Conservation (phyloP, 53 echinoderm and acorn worm genomes). For the Arbacia lixula region DNA sequence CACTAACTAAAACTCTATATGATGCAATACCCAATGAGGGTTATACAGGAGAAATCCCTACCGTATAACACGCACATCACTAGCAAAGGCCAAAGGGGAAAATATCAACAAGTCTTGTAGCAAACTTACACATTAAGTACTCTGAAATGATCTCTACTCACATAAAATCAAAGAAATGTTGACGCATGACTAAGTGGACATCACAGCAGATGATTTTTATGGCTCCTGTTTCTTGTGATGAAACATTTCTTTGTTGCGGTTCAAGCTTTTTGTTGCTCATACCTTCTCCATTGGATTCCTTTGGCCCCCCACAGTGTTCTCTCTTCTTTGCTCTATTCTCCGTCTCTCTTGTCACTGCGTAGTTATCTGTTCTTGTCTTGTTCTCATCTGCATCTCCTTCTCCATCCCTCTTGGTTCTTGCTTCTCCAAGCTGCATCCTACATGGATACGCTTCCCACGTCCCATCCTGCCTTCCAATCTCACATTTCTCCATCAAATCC, state of each 20-base stretch:
- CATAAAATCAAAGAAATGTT: constrained; percentile 71
- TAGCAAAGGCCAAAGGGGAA: too few relatives aligned
- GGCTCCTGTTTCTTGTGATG: not conserved
- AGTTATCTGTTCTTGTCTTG: not conserved
- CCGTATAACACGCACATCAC: too few relatives aligned
- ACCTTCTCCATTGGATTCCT: not conserved
- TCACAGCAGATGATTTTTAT: constrained; percentile 42
- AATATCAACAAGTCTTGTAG: not conserved
- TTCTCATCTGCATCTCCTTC: not conserved
- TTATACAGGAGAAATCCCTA: too few relatives aligned
- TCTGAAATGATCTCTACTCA: too few relatives aligned
- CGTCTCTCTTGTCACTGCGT: not conserved
- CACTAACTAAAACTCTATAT: too few relatives aligned
- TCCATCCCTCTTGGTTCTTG: not conserved
- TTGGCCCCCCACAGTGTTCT: not conserved
- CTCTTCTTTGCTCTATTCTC: too few relatives aligned
- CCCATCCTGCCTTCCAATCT: not conserved
- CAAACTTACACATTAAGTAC: not conserved
- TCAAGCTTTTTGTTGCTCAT: not conserved
- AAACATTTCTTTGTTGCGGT: not conserved
- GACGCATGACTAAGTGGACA: constrained; percentile 58
- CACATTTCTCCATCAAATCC: too few relatives aligned
- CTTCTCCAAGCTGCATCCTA: not conserved
- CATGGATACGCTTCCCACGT: not conserved
- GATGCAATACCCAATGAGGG: too few relatives aligned